Base-by-base conservation (phyloP, 1,140 invertebrate species). In the Muscidifurax raptorellus region DNA sequence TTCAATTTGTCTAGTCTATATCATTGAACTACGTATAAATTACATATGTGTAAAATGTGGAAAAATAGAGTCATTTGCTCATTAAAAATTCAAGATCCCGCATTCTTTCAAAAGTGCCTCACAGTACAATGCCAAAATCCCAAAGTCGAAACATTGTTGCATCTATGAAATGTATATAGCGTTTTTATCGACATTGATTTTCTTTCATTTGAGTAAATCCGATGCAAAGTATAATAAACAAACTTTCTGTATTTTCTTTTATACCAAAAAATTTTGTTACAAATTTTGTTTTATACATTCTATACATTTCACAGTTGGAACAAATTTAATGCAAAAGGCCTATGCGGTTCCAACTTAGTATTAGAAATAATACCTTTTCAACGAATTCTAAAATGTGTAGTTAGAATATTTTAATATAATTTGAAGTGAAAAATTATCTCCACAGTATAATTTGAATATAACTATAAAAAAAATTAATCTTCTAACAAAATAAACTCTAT, bases 81-180 rank as follows among this genome's bases (percentile, higher is more conserved):
- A 28, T 28, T 59, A 22, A 59, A 59, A 59, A 59, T 22, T 59
- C 7, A 4, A 59, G 52, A 66, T 36, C 22, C 59, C 36, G 36
- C 78, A 69, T 80, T 80, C 64, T 67, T 80, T 80, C 78, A 67
- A 80, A 80, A 80, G 78, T 12, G 9, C 25, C 44, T 69, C 30
- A n/a, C 47, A n/a, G 28, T 69, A 66, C 7, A 40, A 59, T 10
- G 32, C 36, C 40, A 80, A 69, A 69, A 79, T 79, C 76, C 25
- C 78, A 69, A 69, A 36, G 18, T 66, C 30, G 76, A 78, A 9
- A 78, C 52, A 59, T 59, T 59, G 22, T n/a, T 59, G 22, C 52
- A 59, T 18, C 52, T 22, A 59, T 59, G 52, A 59, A 59, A 59
- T 18, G 18, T 59, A 59, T 59, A 59, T 18, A 22, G 22, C 18